Conservation (phyloP, 2,888 invertebrate genomes). For the Agrochola circellaris region DNA sequence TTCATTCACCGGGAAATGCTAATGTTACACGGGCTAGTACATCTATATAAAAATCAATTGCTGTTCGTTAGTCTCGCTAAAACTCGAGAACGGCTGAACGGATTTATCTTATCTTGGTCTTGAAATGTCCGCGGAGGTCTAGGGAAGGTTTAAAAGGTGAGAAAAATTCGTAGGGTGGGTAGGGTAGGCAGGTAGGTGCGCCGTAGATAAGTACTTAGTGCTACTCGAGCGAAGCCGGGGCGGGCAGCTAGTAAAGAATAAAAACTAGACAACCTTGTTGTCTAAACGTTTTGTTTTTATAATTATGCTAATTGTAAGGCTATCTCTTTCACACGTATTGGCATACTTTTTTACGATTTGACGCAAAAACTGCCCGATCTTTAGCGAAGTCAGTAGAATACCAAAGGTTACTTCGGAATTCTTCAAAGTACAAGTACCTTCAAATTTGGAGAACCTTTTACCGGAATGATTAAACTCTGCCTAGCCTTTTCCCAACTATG, state of each 20-base stretch:
- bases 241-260: no score
- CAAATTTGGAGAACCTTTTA: neutral
- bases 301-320: slow-evolving; percentile 13
- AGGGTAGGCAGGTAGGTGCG: no score
- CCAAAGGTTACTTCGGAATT: neutral
- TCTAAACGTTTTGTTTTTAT: slow-evolving; percentile 21
- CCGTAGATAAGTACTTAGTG: no score
- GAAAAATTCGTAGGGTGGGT: no score
- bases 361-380: neutral
- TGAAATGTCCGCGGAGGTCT: no score
- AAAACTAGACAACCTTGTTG: slow-evolving; percentile 38
- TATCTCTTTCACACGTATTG: slow-evolving; percentile 5
- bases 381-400: neutral
- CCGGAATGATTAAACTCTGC: neutral
- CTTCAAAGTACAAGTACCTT: neutral
- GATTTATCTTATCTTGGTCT: no score
- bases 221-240: no score
- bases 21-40: neutral
- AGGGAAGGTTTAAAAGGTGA: no score
- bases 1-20: slow-evolving; percentile 30
- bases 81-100: no score
- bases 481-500: neutral
- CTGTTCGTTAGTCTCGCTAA: no score
- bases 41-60: no score
- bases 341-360: neutral